Evolutionary conservation across 2,888 invertebrate species (phyloP), one percentile per base, ranked within the genome.

Genomic region (Caradrina clavipalpis): DNA sequence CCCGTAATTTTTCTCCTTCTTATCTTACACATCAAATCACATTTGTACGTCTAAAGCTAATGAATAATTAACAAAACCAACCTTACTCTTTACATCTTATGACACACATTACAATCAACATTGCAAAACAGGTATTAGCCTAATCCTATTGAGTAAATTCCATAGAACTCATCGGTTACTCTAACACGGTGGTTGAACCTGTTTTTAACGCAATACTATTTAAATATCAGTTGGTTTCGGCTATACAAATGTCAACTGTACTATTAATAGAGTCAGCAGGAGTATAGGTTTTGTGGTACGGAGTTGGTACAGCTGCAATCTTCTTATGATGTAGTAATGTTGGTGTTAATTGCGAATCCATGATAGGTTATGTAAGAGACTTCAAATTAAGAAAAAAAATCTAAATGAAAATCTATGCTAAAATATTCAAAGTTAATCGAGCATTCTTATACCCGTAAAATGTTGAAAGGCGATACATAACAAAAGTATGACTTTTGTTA

Each of bases 181-280:
- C 69, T 69, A 60, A 69, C 65, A 15, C 50, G 26, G 64, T 69
- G 26, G 69, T 65, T 66, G 60, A 62, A 83, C 82, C 83, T 74
- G 82, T 83, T 82, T 67, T 81, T 66, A 73, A 65, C 67, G 76
- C 78, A 82, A 80, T 67, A 57, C 54, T 82, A 81, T 83, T 83
- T 76, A 81, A 82, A 82, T 82, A 82, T 78, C 83, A 78, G 66
- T 53, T 21, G 45, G 60, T 58, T 71, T 76, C 59, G 74, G 62
- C 64, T 60, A 70, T 73, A 80, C 82, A 80, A 82, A 82, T 82
- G 82, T 82, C 82, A 82, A 75, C 64, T 22, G 50, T 57, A 55
- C 56, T 42, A 60, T 62, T 78, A 65, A 77, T 72, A 72, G 58
- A 72, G 74, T 74, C 60, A 80, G 61, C 72, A 82, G 21, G 31